Evolutionary conservation across 92 coral and sea anemone genomes (phyloP), one percentile per base, ranked within the genome.

Genomic region (Phenganax marumi): DNA sequence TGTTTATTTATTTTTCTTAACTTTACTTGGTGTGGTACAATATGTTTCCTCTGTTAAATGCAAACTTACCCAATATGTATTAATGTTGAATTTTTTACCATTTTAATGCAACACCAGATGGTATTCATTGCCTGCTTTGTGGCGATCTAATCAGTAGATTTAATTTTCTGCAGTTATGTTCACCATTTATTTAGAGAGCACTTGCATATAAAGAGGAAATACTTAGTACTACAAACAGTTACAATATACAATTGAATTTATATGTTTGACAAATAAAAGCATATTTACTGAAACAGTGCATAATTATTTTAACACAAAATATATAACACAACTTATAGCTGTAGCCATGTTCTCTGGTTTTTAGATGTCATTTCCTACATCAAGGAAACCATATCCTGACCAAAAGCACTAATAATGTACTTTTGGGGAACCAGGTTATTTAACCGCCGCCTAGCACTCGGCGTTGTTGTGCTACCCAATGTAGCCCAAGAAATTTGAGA

Each of bases 381-480:
- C 70, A 3, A 25, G 70, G 70, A 63, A 63, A 63, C 70, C 70
- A 63, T 63, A 19, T 19, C 43, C 70, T 25, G 5, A 63, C 12
- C 70, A 19, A 63, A 63, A 63, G 43, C 26, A 19, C 43, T 14
- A 14, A 56, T 3, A 14, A 8, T 56, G 22, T 56, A 56, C 63
- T 56, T 56, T 63, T 63, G 70, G 70, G 70, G 70, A 25, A 25
- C 70, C 70, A 63, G 70, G 70, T 63, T 63, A 63, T 1, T 63
- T 63, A 63, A 63, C 70, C 22, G 70, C 70, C 70, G 70, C 70
- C 70, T 25, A 63, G 70, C 70, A 63, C 70, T 63, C 70, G 22
- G 70, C 70, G 22, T 63, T 63, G 70, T 63, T 63, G 70, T 63
- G 2, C 70, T 25, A 63, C 22, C 57, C 70, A 63, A 22, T 63